Percentiles rank a stretch among this genome's conserved stretches.
Evolutionary conservation across 2,797 vertebrate species (phyloP).

Genomic region (Amblyraja radiata): DNA sequence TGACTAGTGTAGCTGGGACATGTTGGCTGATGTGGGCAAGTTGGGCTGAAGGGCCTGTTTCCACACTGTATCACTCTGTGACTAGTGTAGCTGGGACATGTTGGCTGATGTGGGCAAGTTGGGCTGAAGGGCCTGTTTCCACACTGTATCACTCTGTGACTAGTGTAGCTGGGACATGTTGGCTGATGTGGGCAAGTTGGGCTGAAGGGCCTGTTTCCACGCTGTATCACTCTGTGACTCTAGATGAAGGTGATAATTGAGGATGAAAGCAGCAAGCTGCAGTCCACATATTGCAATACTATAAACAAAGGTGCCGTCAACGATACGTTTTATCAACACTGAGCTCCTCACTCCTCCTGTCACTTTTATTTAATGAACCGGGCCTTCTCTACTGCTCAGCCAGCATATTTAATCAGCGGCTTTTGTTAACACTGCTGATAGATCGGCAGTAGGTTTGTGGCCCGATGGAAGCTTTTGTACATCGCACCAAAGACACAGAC

Average conservation of each 20-base stretch:
- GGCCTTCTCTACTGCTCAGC: neutral
- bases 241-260: neutral
- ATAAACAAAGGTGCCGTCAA: neutral
- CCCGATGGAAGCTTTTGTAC: neutral
- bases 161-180: no score
- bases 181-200: no score
- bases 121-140: no score
- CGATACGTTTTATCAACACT: neutral
- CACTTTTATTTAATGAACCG: neutral
- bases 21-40: no score
- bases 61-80: no score
- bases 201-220: no score
- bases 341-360: neutral
- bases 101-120: no score
- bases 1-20: no score
- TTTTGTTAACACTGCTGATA: neutral
- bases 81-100: no score
- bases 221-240: no score
- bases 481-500: neutral
- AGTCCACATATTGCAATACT: neutral
- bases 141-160: no score
- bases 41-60: no score
- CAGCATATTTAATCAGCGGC: neutral
- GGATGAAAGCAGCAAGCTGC: neutral
- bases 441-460: neutral